phyloP scores from a whole-genome alignment of 2,888 invertebrate species.

The Thymelicus acteon region DNA sequence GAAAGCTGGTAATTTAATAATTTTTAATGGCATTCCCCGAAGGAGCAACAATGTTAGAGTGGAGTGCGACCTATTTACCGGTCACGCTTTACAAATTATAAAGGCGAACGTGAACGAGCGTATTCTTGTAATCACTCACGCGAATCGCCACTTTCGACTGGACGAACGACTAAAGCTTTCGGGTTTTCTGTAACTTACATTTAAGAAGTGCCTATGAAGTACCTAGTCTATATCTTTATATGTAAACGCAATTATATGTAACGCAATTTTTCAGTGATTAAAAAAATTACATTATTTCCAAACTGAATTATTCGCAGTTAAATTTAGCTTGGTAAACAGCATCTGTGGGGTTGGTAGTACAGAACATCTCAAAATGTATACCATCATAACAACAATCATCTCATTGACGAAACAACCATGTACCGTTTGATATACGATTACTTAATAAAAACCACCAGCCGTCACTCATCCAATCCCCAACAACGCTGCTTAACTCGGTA shows the following conservation, averaged over 20 bases:
- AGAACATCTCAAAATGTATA: too few species aligned
- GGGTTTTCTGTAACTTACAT: neutral
- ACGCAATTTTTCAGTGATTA: too few species aligned
- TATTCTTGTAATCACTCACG: conserved; percentile 62
- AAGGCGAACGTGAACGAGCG: conserved; percentile 50
- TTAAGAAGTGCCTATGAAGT: neutral
- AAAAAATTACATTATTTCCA: too few species aligned
- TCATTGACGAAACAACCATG: too few species aligned
- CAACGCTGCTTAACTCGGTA: neutral
- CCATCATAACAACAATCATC: too few species aligned
- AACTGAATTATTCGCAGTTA: too few species aligned
- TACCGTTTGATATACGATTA: too few species aligned
- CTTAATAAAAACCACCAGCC: neutral
- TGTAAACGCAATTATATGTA: too few species aligned
- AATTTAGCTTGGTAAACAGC: too few species aligned
- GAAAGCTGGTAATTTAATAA: conserved; percentile 20
- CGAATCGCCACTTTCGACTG: conserved; percentile 65
- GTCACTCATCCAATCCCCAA: neutral
- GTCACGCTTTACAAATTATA: conserved; percentile 43
- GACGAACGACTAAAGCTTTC: conserved; percentile 41
- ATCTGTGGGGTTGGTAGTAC: too few species aligned
- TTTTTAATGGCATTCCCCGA: conserved; percentile 17
- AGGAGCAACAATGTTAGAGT: conserved; percentile 25
- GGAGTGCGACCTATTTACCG: conserved; percentile 38
- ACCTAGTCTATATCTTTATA: too few species aligned